Base-by-base conservation (phyloP, 1,140 invertebrate genomes). In the Eufriesea mexicana region DNA sequence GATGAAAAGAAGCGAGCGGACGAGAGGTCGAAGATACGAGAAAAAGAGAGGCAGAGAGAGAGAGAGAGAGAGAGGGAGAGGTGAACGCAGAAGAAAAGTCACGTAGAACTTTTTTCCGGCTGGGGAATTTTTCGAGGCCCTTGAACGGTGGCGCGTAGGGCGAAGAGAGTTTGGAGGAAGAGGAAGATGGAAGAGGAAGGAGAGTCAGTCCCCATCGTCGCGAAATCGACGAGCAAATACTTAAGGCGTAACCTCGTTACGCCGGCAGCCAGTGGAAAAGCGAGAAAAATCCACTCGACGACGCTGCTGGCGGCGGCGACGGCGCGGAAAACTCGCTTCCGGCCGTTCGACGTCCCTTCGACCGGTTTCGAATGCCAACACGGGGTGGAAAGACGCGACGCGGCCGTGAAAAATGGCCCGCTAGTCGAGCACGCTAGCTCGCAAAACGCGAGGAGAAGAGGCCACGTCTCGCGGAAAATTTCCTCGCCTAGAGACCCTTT, bases 221-320 rank as follows among this genome's bases (percentile, higher is more conserved):
- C 61, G 86, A 88, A 89, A 90, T 90, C 89, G 89, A 85, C 84
- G 90, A 89, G 91, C 85, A 92, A 91, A 91, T 91, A 92, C 86
- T 91, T 89, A 84, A 87, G 85, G 87, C 85, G 88, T 91, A 91
- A 92, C 90, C 90, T 91, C 90, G 90, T 92, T 92, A 92, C 86
- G 79, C 70, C 84, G 73, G 81, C 89, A 87, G 80, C 86, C 88
- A 85, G 87, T 90, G 90, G 86, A 86, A 90, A 90, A 90, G 88
- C 86, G 86, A 84, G 88, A 83, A 91, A 89, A 90, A 89, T 89
- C 84, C 80, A 85, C 76, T 86, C 76, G 76, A 77, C 81, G 82
- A 71, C 85, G 90, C 28, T 85, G 83, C 82, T 86, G 89, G 87
- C 79, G 78, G 85, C 81, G 83, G 79, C 89, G 90, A 64, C 86